Evolutionary conservation across 2,113 vertebrate species (phyloP).

Genomic region (Pterocles burchelli): DNA sequence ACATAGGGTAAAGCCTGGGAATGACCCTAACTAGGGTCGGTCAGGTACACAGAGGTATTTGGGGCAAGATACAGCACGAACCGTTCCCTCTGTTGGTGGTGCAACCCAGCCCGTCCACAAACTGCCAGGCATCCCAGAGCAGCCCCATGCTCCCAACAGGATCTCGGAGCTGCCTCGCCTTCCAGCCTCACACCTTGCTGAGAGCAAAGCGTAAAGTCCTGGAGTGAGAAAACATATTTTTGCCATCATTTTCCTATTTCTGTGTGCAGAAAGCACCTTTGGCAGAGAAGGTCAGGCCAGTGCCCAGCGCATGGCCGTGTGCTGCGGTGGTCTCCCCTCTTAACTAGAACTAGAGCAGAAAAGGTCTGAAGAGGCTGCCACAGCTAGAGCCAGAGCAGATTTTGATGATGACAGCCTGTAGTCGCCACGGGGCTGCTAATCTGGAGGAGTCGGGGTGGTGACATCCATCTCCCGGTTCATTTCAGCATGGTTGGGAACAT

Average conservation of each 20-base stretch:
- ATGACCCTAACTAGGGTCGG: neutral
- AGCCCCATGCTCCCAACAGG: neutral
- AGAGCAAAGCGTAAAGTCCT: neutral
- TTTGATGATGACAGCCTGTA: neutral
- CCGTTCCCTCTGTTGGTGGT: neutral
- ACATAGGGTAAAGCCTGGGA: neutral
- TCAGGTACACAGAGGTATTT: neutral
- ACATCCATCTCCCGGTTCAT: neutral
- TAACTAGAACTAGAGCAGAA: neutral
- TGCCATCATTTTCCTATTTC: neutral
- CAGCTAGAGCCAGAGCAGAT: neutral
- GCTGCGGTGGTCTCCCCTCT: neutral
- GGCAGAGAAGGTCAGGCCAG: accelerated
- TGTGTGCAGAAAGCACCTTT: neutral
- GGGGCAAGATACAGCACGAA: neutral
- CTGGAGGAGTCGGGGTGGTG: neutral
- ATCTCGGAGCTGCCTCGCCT: neutral
- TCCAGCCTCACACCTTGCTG: neutral
- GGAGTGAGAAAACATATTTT: neutral
- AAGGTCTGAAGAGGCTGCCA: neutral
- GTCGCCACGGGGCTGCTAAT: neutral
- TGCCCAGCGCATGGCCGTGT: neutral
- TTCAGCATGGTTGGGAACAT: neutral
- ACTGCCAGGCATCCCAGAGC: neutral
- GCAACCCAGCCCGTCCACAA: neutral